Conservation (phyloP, 1,140 invertebrate genomes). For the Lethocerus indicus region DNA sequence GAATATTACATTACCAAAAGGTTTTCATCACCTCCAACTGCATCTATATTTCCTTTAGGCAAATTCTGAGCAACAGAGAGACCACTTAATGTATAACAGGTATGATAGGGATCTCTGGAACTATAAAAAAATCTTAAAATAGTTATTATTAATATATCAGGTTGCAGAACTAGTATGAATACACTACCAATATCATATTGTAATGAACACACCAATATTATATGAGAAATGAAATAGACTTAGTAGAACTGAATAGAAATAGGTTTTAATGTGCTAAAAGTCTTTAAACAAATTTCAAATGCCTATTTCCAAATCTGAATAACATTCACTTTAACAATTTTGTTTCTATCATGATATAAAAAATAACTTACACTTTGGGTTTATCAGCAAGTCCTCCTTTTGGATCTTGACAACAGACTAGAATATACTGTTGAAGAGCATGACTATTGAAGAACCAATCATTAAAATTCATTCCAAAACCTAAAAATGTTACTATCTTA, state of each 20-base stretch:
- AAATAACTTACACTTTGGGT: slow-evolving; percentile 65
- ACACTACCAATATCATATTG: neutral
- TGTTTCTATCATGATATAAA: neutral
- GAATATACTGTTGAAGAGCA: slow-evolving; percentile 87
- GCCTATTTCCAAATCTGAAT: neutral
- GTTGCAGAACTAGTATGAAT: neutral
- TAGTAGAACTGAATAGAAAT: too few species aligned
- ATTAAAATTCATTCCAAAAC: slow-evolving; percentile 23
- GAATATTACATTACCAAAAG: too few species aligned
- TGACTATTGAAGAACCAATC: slow-evolving; percentile 61
- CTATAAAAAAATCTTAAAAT: neutral
- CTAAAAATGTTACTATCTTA: slow-evolving; percentile 13
- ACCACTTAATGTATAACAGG: slow-evolving; percentile 92
- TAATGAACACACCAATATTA: neutral
- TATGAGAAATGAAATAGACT: neutral
- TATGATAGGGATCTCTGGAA: slow-evolving; percentile 80
- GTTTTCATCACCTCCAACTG: slow-evolving; percentile 4
- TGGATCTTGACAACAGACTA: slow-evolving; percentile 81
- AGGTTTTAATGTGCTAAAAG: too few species aligned
- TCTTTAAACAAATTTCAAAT: too few species aligned
- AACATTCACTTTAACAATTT: slow-evolving; percentile 3
- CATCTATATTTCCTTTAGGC: slow-evolving; percentile 9
- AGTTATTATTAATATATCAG: neutral
- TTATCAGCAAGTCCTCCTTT: slow-evolving; percentile 90
- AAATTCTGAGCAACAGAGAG: slow-evolving; percentile 84